Conservation (phyloP, 2,113 vertebrate genomes). For the Crypturellus undulatus region DNA sequence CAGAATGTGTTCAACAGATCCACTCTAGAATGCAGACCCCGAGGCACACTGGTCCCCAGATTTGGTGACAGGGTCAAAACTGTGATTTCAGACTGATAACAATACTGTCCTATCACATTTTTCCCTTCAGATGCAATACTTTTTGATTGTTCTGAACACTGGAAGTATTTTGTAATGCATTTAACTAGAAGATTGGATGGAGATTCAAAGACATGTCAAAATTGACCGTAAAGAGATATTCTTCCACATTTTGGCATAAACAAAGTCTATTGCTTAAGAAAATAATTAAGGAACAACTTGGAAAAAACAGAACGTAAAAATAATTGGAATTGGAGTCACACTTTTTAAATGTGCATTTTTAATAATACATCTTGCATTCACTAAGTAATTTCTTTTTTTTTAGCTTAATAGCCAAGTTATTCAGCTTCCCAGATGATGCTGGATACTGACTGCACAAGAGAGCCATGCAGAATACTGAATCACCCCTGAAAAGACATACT, state of each 20-base stretch:
- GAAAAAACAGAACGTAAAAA: neutral
- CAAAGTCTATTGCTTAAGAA: neutral
- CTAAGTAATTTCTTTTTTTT: neutral
- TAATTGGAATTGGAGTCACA: neutral
- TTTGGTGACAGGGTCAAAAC: neutral
- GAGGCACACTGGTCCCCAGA: neutral
- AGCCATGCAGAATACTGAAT: neutral
- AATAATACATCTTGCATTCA: neutral
- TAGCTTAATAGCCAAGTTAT: neutral
- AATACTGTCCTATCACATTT: neutral
- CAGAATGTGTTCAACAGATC: neutral
- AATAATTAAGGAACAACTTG: neutral
- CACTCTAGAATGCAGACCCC: neutral
- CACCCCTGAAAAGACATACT: neutral
- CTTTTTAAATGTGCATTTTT: neutral
- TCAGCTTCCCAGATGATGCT: neutral
- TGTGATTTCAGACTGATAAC: neutral
- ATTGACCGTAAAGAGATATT: neutral
- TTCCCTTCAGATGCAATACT: neutral
- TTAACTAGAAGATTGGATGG: neutral
- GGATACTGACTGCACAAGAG: neutral
- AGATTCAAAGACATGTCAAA: neutral
- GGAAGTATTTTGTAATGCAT: neutral
- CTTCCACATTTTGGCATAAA: neutral
- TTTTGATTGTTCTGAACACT: neutral